These are phyloP conservation scores for Bubo bubo DNA, from an alignment of 2,113 vertebrate species.

Conservation along the genomic window DNA sequence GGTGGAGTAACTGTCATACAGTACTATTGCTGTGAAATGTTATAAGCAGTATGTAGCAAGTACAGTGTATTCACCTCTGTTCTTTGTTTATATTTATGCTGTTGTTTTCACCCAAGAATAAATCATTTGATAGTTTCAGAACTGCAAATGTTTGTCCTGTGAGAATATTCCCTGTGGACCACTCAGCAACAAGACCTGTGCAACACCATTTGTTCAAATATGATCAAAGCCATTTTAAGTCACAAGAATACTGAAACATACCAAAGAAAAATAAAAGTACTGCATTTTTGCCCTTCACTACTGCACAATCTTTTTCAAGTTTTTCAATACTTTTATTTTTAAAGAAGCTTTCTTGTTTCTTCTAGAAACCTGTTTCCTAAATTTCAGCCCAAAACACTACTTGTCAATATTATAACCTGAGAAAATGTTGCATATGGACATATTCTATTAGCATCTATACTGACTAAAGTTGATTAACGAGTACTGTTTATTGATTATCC, in stretches of 20 bases:
- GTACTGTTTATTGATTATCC: neutral
- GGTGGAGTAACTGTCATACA: neutral
- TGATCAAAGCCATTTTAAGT: neutral
- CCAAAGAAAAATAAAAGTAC: neutral
- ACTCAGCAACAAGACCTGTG: neutral
- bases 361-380: neutral
- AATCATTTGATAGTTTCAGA: neutral
- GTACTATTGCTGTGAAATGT: neutral
- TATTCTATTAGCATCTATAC: neutral
- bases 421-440: neutral
- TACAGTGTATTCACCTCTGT: neutral
- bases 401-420: neutral
- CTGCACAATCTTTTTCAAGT: neutral
- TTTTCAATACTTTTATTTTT: neutral
- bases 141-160: neutral
- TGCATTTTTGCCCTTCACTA: neutral
- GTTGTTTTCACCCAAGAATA: neutral
- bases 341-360: neutral
- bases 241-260: neutral
- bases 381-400: neutral
- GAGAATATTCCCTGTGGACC: neutral
- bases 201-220: neutral
- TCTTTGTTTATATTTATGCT: neutral
- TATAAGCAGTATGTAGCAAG: neutral
- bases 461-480: neutral